Conservation (phyloP, 2,113 vertebrate species). For the Miniopterus natalensis region DNA sequence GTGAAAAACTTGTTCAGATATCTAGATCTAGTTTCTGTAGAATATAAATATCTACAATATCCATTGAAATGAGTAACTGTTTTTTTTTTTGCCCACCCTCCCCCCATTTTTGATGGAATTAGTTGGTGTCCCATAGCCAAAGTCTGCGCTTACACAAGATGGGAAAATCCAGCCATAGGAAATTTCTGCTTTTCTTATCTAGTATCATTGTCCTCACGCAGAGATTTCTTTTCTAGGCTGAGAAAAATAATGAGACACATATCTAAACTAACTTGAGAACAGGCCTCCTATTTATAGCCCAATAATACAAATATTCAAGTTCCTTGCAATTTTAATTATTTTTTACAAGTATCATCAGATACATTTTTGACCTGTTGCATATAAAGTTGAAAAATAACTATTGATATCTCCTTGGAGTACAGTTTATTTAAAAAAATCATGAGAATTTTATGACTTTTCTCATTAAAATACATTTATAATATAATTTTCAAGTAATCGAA, state of each 20-base stretch:
- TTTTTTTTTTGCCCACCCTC: not conserved
- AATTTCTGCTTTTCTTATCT: not conserved
- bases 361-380: not conserved
- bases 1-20: not conserved
- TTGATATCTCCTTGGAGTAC: not conserved
- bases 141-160: not conserved
- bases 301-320: slow-evolving; percentile 12
- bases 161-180: not conserved
- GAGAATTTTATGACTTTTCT: not conserved
- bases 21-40: not conserved
- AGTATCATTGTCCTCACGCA: not conserved
- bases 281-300: not conserved
- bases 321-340: not conserved
- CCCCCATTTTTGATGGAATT: not conserved
- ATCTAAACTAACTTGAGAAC: not conserved
- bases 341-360: not conserved
- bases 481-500: not conserved
- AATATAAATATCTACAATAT: not conserved
- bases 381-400: not conserved
- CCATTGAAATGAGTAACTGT: not conserved
- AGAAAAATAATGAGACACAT: not conserved
- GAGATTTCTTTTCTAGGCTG: not conserved
- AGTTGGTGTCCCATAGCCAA: not conserved
- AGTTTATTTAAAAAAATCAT: not conserved
- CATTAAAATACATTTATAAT: not conserved